These are phyloP conservation scores for Lepidocyrtoides sp. DNA, from an alignment of 2,888 invertebrate species.

Conservation along the genomic window DNA sequence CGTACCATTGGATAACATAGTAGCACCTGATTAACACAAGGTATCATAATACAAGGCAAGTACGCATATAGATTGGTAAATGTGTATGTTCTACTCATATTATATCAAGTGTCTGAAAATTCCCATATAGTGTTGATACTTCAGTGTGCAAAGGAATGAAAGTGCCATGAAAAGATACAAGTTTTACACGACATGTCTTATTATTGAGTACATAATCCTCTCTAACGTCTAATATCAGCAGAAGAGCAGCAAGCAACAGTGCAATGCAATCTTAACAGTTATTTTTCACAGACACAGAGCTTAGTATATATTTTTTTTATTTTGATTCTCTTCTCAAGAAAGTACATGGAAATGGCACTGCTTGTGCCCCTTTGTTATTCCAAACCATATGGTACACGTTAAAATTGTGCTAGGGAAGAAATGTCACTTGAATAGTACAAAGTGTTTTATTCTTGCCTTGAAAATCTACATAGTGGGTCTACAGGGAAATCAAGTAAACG, in stretches of 20 bases:
- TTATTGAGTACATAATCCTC: no score
- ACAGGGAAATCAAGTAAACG: background rate
- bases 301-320: background rate
- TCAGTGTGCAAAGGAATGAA: background rate
- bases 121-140: background rate
- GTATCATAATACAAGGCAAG: no score
- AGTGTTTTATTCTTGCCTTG: background rate
- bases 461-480: background rate
- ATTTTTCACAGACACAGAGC: background rate
- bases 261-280: no score
- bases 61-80: no score
- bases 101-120: no score
- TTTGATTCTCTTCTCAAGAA: background rate
- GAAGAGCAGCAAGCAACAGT: background rate
- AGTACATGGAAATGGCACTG: background rate
- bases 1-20: no score
- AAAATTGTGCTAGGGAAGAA: background rate
- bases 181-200: background rate
- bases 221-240: no score
- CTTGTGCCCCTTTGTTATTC: background rate
- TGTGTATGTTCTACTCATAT: no score
- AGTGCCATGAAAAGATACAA: background rate
- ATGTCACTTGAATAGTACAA: slow-evolving; percentile 8
- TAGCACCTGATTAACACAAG: no score
- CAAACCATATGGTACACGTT: slow-evolving; percentile 32